These are phyloP conservation scores for Istiophorus platypterus DNA, from an alignment of 2,113 vertebrate genomes.

Conservation along the genomic window DNA sequence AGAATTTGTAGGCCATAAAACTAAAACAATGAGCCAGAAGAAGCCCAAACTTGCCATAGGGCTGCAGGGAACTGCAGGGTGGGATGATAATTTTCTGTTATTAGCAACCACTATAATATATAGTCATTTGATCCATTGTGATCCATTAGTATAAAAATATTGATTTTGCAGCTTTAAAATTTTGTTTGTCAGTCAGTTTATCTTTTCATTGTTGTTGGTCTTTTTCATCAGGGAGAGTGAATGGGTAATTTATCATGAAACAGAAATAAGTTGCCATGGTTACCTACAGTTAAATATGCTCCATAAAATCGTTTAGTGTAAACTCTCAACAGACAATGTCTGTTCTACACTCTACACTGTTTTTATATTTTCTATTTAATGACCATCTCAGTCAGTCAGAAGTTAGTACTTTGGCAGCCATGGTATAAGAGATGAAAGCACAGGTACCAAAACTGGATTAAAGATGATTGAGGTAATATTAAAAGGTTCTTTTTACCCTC, in stretches of 20 bases:
- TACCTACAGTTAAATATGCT: conserved; percentile 8
- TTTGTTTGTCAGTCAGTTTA: background rate
- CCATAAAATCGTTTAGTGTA: background rate
- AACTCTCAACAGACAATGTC: background rate
- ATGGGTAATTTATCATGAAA: background rate
- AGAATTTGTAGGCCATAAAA: background rate
- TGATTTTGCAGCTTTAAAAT: background rate
- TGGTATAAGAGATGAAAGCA: background rate
- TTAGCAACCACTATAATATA: background rate
- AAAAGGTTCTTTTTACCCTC: background rate
- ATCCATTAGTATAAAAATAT: background rate
- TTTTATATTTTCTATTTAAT: background rate
- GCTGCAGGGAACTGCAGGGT: background rate
- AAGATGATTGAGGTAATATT: conserved; percentile 6
- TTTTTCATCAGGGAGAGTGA: background rate
- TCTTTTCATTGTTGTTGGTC: background rate
- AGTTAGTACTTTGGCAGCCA: background rate
- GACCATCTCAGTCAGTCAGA: background rate
- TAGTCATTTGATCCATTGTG: background rate
- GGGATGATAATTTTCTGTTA: too few species aligned
- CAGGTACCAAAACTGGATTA: background rate
- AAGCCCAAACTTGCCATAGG: background rate
- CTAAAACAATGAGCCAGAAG: background rate
- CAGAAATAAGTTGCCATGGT: conserved; percentile 12
- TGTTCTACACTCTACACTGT: too few species aligned